Base-by-base conservation (phyloP, 23 tunicate species). In the Styela plicata region DNA sequence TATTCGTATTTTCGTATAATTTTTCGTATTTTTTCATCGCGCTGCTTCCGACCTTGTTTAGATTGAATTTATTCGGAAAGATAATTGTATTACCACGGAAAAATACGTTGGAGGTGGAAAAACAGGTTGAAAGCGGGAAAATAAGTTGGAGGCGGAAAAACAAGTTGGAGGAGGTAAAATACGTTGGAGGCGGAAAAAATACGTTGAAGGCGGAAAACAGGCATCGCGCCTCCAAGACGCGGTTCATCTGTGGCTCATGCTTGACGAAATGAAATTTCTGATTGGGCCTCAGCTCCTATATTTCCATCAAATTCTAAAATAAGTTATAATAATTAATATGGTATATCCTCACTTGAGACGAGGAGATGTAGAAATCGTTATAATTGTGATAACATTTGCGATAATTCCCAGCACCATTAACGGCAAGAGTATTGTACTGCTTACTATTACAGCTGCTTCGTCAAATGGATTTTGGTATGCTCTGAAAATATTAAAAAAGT, bases 401-500 rank as follows among this genome's bases (percentile, higher is more conserved):
- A 73, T 22, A 13, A 73, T 22, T 13, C 78, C 78, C n/a, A 73
- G 17, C 18, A 73, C 78, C 44, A 73, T 31, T 16, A 73, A 1
- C 0, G 52, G 44, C 0, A 34, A 17, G 18, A 73, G 78, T n/a
- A 73, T 1, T 24, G 18, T 1, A 29, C 36, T 36, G 24, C 33
- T 23, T 23, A 1, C 78, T 13, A 73, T 73, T 0, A 73, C 44
- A 73, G 36, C 44, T 13, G 44, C 78, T 33, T 73, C 78, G 1
- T 23, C 17, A 36, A 73, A 73, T 23, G 78, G 78, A 0, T 33
- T 32, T 23, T 0, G 17, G 78, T 73, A 73, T 31, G 22, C 52
- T 34, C 78, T 73, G 70, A 66, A 66, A 66, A 44, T 5, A 13
- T 44, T 44, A n/a, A n/a, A n/a, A n/a, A n/a, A n/a, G n/a, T n/a